phyloP scores from a whole-genome alignment of 35 echinoderm and acorn worm species.

The Chiridota heheva region DNA sequence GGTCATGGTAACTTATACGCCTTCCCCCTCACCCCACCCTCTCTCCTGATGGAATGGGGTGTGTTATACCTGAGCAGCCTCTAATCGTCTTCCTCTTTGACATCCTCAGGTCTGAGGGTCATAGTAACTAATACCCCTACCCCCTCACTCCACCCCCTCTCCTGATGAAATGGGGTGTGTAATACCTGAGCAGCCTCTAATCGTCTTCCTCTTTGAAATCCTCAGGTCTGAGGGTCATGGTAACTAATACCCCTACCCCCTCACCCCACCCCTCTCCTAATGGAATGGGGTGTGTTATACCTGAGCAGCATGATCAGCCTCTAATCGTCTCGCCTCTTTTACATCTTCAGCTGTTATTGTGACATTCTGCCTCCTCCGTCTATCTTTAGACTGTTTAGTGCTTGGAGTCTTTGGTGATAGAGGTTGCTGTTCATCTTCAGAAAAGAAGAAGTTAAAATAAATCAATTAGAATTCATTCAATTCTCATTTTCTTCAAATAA shows the following conservation, averaged over 20 bases:
- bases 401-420: slow-evolving; percentile 11
- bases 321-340: slow-evolving; percentile 42
- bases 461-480: neutral
- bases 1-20: slow-evolving; percentile 12
- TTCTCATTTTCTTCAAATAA: neutral
- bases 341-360: slow-evolving; percentile 64
- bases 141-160: no score
- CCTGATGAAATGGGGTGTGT: no score
- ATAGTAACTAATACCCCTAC: no score
- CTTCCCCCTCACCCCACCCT: neutral
- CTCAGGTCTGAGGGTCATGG: no score
- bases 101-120: no score
- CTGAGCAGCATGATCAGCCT: neutral
- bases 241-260: no score
- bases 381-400: slow-evolving; percentile 54
- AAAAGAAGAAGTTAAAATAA: neutral
- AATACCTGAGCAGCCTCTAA: no score
- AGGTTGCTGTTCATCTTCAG: neutral
- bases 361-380: slow-evolving; percentile 66
- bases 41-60: neutral
- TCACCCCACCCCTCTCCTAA: no score
- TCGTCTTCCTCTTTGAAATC: no score
- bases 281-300: no score
- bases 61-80: neutral
- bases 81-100: no score